phyloP scores from a whole-genome alignment of 1,140 invertebrate genomes.

The Caerostris extrusa region DNA sequence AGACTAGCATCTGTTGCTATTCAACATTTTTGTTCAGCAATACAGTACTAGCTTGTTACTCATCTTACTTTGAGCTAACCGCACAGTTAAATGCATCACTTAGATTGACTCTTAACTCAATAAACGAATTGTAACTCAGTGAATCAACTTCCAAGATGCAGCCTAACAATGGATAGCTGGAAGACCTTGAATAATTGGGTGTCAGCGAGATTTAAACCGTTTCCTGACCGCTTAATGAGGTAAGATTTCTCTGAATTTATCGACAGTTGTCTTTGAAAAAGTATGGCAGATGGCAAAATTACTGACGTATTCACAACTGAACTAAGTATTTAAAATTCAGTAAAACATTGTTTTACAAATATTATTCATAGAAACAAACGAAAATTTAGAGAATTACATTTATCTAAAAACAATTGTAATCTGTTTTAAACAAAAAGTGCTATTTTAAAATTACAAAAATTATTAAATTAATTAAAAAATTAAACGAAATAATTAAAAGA shows the following conservation, averaged over 20 bases:
- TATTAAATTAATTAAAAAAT: too few species aligned
- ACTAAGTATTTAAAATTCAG: background rate
- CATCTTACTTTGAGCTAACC: background rate
- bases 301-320: background rate
- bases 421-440: too few species aligned
- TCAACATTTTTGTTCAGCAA: too few species aligned
- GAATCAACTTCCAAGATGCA: conserved; percentile 5
- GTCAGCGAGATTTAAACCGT: background rate
- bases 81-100: background rate
- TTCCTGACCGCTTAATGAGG: background rate
- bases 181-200: background rate
- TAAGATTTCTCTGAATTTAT: background rate
- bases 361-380: too few species aligned
- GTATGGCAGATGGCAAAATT: background rate
- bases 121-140: background rate
- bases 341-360: too few species aligned
- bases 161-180: background rate
- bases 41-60: too few species aligned
- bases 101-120: background rate
- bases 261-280: too few species aligned
- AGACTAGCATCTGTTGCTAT: too few species aligned
- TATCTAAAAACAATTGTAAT: too few species aligned
- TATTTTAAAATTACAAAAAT: too few species aligned
- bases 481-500: too few species aligned
- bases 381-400: too few species aligned